A percentile compares a stretch with the other conserved stretches of the same genome.
These are phyloP conservation scores for Macrobrachium rosenbergii DNA, from an alignment of 1,140 invertebrate genomes.

Conservation along the genomic window DNA sequence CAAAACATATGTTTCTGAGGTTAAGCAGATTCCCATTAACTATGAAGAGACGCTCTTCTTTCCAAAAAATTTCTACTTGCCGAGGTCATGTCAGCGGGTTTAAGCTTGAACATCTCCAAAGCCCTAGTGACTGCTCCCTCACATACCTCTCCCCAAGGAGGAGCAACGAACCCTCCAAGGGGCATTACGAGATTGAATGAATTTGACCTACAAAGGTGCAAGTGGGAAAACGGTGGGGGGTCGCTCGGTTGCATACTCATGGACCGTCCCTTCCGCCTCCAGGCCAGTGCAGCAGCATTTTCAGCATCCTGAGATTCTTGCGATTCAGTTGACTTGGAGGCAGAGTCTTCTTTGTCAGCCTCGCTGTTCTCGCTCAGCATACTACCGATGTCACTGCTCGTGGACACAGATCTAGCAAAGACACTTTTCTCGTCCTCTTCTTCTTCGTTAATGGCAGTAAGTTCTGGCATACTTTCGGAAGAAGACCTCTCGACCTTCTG, in stretches of 20 bases:
- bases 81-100: slow-evolving; percentile 38
- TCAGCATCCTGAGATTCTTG: slow-evolving; percentile 3
- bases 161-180: slow-evolving; percentile 46
- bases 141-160: slow-evolving; percentile 71
- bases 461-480: slow-evolving; percentile 33
- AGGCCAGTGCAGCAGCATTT: slow-evolving; percentile 22
- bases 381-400: slow-evolving; percentile 65
- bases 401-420: slow-evolving; percentile 58
- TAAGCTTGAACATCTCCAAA: slow-evolving; percentile 71
- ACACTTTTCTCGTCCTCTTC: slow-evolving; percentile 55
- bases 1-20: not conserved
- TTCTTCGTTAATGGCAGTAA: slow-evolving; percentile 49
- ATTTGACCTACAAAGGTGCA: slow-evolving; percentile 58
- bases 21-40: slow-evolving; percentile 15
- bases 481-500: not conserved
- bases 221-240: slow-evolving; percentile 50
- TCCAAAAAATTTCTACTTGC: slow-evolving; percentile 30
- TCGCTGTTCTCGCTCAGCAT: slow-evolving; percentile 64
- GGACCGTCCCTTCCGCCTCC: slow-evolving; percentile 62
- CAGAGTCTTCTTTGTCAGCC: slow-evolving; percentile 46
- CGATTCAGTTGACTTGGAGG: not conserved
- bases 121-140: slow-evolving; percentile 73
- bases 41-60: slow-evolving; percentile 51
- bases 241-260: slow-evolving; percentile 65
- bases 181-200: slow-evolving; percentile 60